Percentiles rank a stretch among this genome's conserved stretches.
These are phyloP conservation scores for Manis pentadactyla DNA, from an alignment of 2,797 vertebrate species.

Conservation along the genomic window DNA sequence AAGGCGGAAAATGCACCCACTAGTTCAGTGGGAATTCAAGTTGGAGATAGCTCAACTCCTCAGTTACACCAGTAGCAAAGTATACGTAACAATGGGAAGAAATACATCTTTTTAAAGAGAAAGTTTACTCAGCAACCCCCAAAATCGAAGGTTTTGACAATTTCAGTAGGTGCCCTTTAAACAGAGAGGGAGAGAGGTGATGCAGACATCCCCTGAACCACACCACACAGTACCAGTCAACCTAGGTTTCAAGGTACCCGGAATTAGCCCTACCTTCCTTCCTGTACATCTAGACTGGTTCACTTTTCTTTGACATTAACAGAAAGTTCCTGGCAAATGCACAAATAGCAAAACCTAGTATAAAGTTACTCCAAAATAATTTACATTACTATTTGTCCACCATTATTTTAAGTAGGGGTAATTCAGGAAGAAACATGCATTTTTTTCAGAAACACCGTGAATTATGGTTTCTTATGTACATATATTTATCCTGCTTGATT, in stretches of 20 bases:
- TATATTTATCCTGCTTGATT: not conserved
- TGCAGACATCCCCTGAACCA: too few relatives aligned
- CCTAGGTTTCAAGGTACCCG: not conserved
- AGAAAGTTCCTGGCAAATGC: not conserved
- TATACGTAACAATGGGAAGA: not conserved
- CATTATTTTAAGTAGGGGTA: not conserved
- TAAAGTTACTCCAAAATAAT: not conserved
- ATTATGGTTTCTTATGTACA: not conserved
- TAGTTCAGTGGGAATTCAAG: not conserved
- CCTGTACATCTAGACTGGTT: not conserved
- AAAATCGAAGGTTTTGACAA: not conserved
- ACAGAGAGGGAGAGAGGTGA: not conserved
- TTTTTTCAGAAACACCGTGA: not conserved
- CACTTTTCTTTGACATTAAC: not conserved
- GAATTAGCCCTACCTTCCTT: not conserved
- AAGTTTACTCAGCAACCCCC: not conserved
- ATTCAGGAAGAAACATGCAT: not conserved
- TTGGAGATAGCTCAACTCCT: not conserved
- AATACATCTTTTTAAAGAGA: not conserved
- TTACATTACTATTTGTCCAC: not conserved
- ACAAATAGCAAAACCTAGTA: not conserved
- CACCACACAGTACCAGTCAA: not conserved
- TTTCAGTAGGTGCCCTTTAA: not conserved
- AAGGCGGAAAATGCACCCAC: not conserved
- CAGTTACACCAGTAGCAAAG: not conserved